Conservation (phyloP, 1,140 invertebrate species). For the Drosophila sulfurigaster region DNA sequence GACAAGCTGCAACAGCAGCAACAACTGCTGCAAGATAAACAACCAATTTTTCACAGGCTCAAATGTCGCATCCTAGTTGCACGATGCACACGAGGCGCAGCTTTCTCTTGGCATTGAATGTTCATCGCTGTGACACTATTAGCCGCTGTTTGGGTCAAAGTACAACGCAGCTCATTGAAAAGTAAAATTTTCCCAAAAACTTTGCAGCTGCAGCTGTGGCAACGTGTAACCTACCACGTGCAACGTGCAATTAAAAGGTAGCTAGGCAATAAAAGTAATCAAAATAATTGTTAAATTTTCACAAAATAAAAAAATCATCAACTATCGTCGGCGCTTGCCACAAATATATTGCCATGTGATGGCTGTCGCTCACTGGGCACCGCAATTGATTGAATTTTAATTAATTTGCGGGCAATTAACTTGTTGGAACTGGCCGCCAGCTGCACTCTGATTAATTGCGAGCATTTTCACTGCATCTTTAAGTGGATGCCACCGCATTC, state of each 20-base stretch:
- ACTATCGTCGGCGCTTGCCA: neutral
- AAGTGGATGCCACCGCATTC: conserved; percentile 10
- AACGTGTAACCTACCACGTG: neutral
- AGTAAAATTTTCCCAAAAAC: conserved; percentile 48
- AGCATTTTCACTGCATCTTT: conserved; percentile 45
- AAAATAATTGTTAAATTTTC: conserved; percentile 67
- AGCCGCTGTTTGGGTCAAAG: conserved; percentile 62
- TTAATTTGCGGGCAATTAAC: conserved; percentile 17
- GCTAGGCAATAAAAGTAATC: conserved; percentile 18
- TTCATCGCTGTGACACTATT: conserved; percentile 56
- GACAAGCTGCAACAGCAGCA: conserved; percentile 6
- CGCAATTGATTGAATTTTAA: conserved; percentile 33
- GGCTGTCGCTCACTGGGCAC: neutral
- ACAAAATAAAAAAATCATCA: conserved; percentile 1
- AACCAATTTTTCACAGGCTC: conserved; percentile 30
- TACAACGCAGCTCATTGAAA: conserved; percentile 61
- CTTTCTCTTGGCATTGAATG: conserved; percentile 65
- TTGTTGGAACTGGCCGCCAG: conserved; percentile 11
- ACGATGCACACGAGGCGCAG: conserved; percentile 28
- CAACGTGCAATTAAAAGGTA: conserved; percentile 27
- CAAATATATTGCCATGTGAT: neutral
- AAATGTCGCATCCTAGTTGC: conserved; percentile 35
- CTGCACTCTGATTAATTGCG: conserved; percentile 30
- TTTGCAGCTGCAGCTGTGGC: conserved; percentile 35
- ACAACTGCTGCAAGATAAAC: conserved; percentile 13